phyloP scores from a whole-genome alignment of 1,140 invertebrate species.

The Lucilia sericata region DNA sequence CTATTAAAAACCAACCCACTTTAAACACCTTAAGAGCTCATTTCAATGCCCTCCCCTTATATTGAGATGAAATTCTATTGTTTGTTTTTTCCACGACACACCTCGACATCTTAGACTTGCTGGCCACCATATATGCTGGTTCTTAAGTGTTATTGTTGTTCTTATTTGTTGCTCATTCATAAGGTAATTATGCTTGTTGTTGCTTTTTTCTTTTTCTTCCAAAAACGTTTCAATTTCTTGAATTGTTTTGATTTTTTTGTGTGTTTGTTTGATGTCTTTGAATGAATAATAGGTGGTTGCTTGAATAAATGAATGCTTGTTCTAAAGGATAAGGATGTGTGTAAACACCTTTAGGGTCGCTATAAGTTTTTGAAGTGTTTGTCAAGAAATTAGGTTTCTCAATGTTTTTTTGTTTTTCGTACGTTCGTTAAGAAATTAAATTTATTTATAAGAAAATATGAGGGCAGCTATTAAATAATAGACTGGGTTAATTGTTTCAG shows the following conservation, averaged over 20 bases:
- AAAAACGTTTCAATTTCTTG: conserved; percentile 29
- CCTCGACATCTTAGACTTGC: background rate
- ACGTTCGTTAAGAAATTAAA: background rate
- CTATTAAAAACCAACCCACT: background rate
- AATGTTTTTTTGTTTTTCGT: background rate
- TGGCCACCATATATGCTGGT: conserved; percentile 7
- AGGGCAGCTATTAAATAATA: background rate
- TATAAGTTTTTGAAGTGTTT: conserved; percentile 9
- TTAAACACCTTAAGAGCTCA: conserved; percentile 24
- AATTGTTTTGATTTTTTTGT: conserved; percentile 1
- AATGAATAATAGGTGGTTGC: background rate
- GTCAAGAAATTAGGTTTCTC: conserved; percentile 32
- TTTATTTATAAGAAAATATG: background rate
- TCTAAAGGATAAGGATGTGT: background rate
- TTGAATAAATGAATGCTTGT: no score
- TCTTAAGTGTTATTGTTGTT: conserved; percentile 27
- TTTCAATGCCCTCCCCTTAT: background rate
- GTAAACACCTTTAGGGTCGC: conserved; percentile 9
- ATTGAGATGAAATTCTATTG: background rate
- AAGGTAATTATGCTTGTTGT: conserved; percentile 31
- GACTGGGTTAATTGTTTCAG: background rate
- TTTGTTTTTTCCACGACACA: background rate
- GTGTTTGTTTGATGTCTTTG: background rate
- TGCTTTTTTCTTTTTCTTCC: background rate
- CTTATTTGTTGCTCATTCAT: conserved; percentile 20